Evolutionary conservation across 2,888 invertebrate genomes (phyloP), one percentile per base, ranked within the genome.

Genomic region (Ernsta delagoae): DNA sequence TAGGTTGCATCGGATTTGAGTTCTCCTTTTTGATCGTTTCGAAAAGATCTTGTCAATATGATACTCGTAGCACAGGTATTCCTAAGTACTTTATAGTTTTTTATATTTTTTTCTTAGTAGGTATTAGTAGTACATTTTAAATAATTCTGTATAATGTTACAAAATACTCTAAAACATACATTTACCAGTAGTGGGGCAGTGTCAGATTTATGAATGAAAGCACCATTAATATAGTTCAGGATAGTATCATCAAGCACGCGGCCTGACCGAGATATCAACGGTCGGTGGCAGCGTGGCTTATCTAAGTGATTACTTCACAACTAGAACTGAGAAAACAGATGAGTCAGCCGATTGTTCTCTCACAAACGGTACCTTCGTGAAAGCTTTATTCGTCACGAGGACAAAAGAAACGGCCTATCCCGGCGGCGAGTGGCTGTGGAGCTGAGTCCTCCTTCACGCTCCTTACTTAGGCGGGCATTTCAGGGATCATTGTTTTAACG

Each of bases 351-450:
- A 71, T 72, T 71, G 73, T 65, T 54, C 62, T 62, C 54, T 43
- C 45, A 71, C 72, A 75, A 72, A 74, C 70, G 67, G 62, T 59
- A 68, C 70, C 70, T 72, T 73, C 63, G 68, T 72, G 72, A 75
- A 72, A 72, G 71, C 68, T 72, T 74, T 72, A 69, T 71, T 71
- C 66, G 71, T 65, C 48, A 56, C 48, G 65, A 59, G 71, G 70
- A 75, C 75, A 75, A 74, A 69, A 72, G 65, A 66, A 65, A 66
- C 60, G 60, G 70, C 63, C 70, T 71, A 57, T 67, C 61, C 67
- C 56, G 43, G 45, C 39, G 36, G 56, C 67, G 56, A 67, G 61
- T 62, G 61, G 54, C 67, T 62, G 34, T 67, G 34, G 60, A 60
- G 41, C 36, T 57, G 36, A 36, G 60, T n/a, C 45, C 56, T 62